phyloP scores from a whole-genome alignment of 2,888 invertebrate genomes.

The Sisyra nigra region DNA sequence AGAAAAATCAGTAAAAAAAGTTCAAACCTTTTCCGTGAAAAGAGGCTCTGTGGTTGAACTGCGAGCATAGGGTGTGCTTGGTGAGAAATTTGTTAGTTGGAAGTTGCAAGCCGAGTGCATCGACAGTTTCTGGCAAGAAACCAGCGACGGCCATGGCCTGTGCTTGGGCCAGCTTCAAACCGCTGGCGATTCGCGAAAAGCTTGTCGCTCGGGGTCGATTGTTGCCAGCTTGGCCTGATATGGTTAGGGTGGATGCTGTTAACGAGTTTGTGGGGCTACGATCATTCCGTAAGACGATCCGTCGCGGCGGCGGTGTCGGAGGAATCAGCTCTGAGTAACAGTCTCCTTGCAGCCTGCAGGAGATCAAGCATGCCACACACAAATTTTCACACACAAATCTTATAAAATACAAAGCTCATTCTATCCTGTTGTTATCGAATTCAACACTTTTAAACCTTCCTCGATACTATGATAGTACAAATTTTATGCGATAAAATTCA shows the following conservation, averaged over 20 bases:
- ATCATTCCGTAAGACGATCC: conserved; percentile 21
- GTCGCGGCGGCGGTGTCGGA: conserved; percentile 39
- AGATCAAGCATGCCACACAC: conserved; percentile 5
- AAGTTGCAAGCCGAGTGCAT: conserved; percentile 20
- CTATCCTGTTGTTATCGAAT: too few relatives aligned
- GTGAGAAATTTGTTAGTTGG: conserved; percentile 22
- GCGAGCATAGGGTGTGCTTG: conserved; percentile 26
- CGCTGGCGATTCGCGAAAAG: conserved; percentile 45
- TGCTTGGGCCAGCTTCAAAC: conserved; percentile 51
- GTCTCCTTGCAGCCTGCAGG: conserved; percentile 30
- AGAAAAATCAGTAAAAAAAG: conserved; percentile 5
- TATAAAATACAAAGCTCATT: too few relatives aligned
- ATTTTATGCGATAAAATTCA: too few relatives aligned
- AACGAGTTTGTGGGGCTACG: background rate
- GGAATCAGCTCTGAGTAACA: conserved; percentile 42
- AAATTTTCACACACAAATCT: background rate
- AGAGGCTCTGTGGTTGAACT: conserved; percentile 40
- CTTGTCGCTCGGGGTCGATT: conserved; percentile 17
- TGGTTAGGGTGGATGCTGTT: background rate
- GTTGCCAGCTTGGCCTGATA: background rate
- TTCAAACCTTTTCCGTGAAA: conserved; percentile 47
- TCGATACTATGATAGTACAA: too few relatives aligned
- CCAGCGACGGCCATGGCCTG: conserved; percentile 58
- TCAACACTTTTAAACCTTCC: too few relatives aligned
- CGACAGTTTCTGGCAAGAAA: conserved; percentile 33